Conservation (phyloP, 2,797 vertebrate species). For the Mastacembelus armatus region DNA sequence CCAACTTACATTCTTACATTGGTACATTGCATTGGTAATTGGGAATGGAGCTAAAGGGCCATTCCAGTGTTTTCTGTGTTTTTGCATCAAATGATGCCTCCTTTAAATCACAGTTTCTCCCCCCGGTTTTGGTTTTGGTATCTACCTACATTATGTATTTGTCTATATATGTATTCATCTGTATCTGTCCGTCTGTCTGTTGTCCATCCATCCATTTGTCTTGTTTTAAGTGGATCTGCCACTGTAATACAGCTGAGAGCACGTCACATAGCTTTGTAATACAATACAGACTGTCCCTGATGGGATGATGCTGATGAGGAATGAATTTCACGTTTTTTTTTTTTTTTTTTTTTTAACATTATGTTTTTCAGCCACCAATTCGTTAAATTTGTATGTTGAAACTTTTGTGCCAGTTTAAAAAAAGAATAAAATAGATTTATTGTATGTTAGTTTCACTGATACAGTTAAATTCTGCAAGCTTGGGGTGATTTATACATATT, state of each 20-base stretch:
- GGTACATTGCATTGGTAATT: background rate
- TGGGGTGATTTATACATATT: no score
- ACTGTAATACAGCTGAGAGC: background rate
- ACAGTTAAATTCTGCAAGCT: no score
- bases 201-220: background rate
- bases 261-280: background rate
- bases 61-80: background rate
- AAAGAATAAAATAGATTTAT: no score
- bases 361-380: background rate
- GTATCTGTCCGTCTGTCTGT: background rate
- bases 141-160: no score
- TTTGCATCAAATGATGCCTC: no score
- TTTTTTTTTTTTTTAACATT: no score
- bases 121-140: no score
- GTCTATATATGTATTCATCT: background rate
- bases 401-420: background rate
- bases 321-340: no score
- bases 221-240: background rate
- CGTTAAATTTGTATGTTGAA: no score
- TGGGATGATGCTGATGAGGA: no score
- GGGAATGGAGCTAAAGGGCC: background rate
- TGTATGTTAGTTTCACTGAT: no score
- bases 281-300: no score
- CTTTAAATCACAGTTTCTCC: background rate
- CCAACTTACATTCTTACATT: background rate